Conservation (phyloP, 2,797 vertebrate species). For the Neoniphon sammara region DNA sequence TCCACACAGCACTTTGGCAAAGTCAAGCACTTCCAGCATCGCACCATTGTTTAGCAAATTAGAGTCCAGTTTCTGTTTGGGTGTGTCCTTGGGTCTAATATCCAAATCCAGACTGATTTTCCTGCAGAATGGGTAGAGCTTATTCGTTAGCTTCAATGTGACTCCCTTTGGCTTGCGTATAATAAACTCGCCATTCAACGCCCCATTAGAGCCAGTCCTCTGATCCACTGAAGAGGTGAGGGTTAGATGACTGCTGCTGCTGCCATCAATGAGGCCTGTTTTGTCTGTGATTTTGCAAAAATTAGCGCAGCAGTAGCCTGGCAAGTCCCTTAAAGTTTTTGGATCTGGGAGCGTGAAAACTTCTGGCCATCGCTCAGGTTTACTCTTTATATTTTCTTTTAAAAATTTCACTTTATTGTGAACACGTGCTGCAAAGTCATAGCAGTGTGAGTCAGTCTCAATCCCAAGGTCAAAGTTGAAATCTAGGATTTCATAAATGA, state of each 20-base stretch:
- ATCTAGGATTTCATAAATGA: constrained; percentile 56
- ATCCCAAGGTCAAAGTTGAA: constrained; percentile 55
- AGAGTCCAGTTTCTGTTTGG: constrained; percentile 31
- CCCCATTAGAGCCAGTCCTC: not conserved
- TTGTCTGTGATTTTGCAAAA: not conserved
- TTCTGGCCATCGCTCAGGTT: not conserved
- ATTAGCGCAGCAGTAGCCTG: not conserved
- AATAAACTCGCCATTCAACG: rapidly evolving
- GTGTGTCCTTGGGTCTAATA: not conserved
- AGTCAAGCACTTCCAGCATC: constrained; percentile 56
- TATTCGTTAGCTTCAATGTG: rapidly evolving
- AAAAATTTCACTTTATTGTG: constrained; percentile 3
- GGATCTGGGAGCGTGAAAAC: constrained; percentile 31
- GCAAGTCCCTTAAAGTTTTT: not conserved
- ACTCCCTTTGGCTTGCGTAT: not conserved
- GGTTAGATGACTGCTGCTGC: not conserved
- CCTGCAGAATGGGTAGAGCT: constrained; percentile 21
- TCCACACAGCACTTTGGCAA: constrained; percentile 49
- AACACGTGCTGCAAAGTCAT: not conserved
- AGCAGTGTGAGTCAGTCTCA: not conserved
- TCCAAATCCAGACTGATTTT: constrained; percentile 23
- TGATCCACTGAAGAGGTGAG: not conserved
- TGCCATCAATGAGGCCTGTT: constrained; percentile 7
- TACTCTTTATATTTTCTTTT: constrained; percentile 1
- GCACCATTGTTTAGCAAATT: constrained; percentile 24